Base-by-base conservation (phyloP, 1,140 invertebrate genomes). In the Ceratosolen solmsi region DNA sequence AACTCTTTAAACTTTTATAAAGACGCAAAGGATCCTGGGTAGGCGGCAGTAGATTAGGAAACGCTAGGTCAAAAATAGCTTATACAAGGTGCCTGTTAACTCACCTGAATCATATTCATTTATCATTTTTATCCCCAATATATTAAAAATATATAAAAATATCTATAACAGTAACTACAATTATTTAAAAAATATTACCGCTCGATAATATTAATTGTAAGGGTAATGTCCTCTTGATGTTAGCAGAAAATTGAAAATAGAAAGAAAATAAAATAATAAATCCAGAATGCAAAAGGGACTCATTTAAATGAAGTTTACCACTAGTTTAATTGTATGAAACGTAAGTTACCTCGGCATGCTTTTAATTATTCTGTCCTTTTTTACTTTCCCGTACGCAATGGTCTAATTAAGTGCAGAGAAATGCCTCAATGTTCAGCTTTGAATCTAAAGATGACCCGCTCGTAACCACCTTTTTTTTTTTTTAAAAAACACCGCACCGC, bases 401-500 rank as follows among this genome's bases (percentile, higher is more conserved):
- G 49, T 78, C 68, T 82, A 82, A 82, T 82, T 82, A 82, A 82
- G 70, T 78, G 73, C 80, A 3, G 80, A 33, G 54, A 70, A 81
- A 81, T 76, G 27, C 72, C 41, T 56, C 65, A 30, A 77, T 71
- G 80, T 72, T 58, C 51, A 58, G 75, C 68, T 78, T 78, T 78
- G 75, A 82, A 82, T 77, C 63, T 33, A 71, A 77, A 72, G 80
- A 82, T 77, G 80, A 82, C 56, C 77, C 36, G 15, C 49, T 38
- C 8, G 36, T 30, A 41, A 68, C 27, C 54, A 17, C 27, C 46
- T 46, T 11, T 25, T 38, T 27, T 46, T 11, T 25, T 38, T 33
- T 9, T 30, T 30, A 77, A 56, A 77, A 77, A 63, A 49, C 54
- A 38, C 5, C 20, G n/a, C n/a, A n/a, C 20, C 25, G 27, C 38